These are phyloP conservation scores for Tringa solitaria DNA, from an alignment of 2,113 vertebrate genomes.

Conservation along the genomic window DNA sequence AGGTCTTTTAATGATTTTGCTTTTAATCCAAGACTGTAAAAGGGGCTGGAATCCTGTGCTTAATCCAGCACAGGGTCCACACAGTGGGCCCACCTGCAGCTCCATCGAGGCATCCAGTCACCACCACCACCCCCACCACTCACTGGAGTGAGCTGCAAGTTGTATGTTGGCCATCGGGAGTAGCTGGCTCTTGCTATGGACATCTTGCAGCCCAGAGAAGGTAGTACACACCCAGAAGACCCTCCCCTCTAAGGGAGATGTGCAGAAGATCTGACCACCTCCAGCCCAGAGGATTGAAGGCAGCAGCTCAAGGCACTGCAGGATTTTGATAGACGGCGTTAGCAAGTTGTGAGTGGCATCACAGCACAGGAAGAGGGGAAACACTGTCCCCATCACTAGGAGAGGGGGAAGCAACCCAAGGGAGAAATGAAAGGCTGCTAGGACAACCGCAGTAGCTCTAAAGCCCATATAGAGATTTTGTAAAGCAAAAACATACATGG, in stretches of 20 bases:
- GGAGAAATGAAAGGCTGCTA: background rate
- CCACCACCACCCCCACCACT: background rate
- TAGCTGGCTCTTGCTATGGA: background rate
- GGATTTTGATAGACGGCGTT: rapidly evolving
- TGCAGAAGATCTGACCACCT: background rate
- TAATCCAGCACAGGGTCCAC: background rate
- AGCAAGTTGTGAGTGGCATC: background rate
- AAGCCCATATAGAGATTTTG: background rate
- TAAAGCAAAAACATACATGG: background rate
- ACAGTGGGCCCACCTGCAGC: background rate
- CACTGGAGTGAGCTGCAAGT: background rate
- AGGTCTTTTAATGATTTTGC: background rate
- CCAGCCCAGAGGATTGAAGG: background rate
- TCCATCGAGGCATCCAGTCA: background rate
- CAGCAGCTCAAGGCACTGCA: background rate
- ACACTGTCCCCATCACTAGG: background rate
- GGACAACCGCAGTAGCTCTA: background rate
- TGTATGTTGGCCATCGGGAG: background rate
- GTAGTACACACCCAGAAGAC: rapidly evolving
- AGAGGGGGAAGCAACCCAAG: background rate
- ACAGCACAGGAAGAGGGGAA: background rate
- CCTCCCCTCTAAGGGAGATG: background rate
- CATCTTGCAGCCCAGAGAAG: background rate
- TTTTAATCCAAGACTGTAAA: background rate
- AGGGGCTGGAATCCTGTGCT: background rate